Conservation (phyloP, 2,113 vertebrate genomes). For the Litocranius walleri region DNA sequence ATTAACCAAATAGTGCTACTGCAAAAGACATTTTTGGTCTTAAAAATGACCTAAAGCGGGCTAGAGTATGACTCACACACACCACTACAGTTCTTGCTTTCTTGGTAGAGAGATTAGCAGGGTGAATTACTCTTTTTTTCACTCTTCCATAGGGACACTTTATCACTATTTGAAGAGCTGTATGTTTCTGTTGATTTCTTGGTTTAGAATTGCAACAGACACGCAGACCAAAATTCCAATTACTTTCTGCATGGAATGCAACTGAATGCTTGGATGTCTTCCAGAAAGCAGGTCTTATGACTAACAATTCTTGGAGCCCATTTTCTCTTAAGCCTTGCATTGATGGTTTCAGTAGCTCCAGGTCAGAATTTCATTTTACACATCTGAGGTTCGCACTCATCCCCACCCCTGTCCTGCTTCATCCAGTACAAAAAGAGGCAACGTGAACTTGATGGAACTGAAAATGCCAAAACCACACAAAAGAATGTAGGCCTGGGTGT, state of each 20-base stretch:
- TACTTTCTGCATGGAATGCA: neutral
- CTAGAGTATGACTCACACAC: neutral
- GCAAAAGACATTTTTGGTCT: neutral
- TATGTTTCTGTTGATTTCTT: neutral
- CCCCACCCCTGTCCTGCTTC: neutral
- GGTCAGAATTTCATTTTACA: neutral
- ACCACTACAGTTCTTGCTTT: neutral
- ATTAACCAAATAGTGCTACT: neutral
- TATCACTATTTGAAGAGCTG: neutral
- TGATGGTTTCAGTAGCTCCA: neutral
- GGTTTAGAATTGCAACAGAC: conserved; percentile 21
- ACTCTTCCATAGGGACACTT: neutral
- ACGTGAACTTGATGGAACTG: neutral
- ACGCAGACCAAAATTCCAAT: neutral
- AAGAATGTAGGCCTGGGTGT: neutral
- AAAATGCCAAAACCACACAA: neutral
- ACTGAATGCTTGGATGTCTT: neutral
- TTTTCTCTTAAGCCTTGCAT: neutral
- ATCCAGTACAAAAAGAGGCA: neutral
- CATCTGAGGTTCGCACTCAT: neutral
- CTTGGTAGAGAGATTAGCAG: neutral
- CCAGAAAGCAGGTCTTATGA: neutral
- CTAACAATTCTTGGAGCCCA: neutral
- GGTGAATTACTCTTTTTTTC: neutral
- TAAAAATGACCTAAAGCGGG: neutral